These are phyloP conservation scores for Caenorhabditis sp. DNA, from an alignment of 2,888 invertebrate genomes.

Conservation along the genomic window DNA sequence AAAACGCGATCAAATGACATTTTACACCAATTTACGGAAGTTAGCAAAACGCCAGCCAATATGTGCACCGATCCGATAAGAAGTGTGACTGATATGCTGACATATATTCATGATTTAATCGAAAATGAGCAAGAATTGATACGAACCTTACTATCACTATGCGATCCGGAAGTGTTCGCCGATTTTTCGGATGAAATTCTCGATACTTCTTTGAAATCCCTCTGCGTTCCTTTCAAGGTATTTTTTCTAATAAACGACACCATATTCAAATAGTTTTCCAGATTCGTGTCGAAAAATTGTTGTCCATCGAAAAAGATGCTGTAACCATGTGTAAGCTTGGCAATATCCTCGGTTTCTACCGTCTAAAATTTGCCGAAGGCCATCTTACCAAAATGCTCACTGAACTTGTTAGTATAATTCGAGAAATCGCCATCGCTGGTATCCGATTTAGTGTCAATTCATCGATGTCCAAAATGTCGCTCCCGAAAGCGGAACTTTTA, in stretches of 20 bases:
- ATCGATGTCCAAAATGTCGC: conserved; percentile 29
- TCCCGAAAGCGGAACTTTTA: conserved; percentile 24
- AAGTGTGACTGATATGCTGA: conserved; percentile 32
- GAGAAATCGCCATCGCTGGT: conserved; percentile 28
- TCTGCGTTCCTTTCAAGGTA: conserved; percentile 31
- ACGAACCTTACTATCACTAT: conserved; percentile 11
- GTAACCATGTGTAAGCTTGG: conserved; percentile 29
- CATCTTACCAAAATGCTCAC: conserved; percentile 26
- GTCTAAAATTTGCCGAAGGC: conserved; percentile 18
- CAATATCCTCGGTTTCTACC: conserved; percentile 28
- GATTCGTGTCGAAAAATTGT: conserved; percentile 23
- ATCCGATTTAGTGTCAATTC: conserved; percentile 26
- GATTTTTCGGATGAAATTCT: conserved; percentile 3
- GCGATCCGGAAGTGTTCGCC: background rate
- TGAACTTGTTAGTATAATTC: conserved; percentile 22
- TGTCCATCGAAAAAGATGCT: conserved; percentile 22
- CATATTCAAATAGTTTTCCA: conserved; percentile 1
- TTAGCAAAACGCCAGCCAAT: conserved; percentile 22
- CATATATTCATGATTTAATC: conserved; percentile 31
- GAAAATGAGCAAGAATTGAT: conserved; percentile 32
- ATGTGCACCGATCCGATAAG: conserved; percentile 20
- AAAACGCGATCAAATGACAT: conserved; percentile 11
- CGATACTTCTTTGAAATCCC: conserved; percentile 21
- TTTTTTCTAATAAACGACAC: too few species aligned
- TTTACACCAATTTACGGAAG: conserved; percentile 24